These are phyloP conservation scores for Trichacis sp. DNA, from an alignment of 2,888 invertebrate species.

Conservation along the genomic window DNA sequence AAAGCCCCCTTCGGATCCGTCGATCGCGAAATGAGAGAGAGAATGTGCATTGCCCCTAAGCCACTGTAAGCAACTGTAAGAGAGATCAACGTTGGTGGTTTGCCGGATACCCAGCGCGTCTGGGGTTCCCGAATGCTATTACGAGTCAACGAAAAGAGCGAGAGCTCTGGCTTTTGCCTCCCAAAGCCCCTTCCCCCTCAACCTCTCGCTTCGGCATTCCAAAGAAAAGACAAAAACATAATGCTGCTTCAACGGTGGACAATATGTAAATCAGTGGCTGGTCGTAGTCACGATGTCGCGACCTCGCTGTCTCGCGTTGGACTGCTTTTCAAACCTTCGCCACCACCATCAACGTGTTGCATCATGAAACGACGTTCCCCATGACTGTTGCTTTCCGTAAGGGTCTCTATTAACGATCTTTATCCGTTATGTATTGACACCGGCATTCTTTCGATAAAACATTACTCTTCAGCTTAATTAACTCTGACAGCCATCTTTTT, in stretches of 20 bases:
- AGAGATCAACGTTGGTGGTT: constrained; percentile 68
- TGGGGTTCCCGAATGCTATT: constrained; percentile 62
- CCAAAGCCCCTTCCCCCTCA: constrained; percentile 35
- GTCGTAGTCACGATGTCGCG: constrained; percentile 69
- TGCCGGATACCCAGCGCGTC: constrained; percentile 56
- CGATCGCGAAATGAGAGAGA: constrained; percentile 55
- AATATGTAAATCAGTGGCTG: constrained; percentile 69
- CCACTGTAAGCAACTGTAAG: constrained; percentile 45
- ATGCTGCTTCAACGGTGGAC: constrained; percentile 64
- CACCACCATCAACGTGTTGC: constrained; percentile 49
- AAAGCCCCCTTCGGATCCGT: too few relatives aligned
- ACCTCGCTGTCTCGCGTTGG: constrained; percentile 60
- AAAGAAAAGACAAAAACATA: constrained; percentile 65
- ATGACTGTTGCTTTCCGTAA: constrained; percentile 53
- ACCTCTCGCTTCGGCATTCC: constrained; percentile 60
- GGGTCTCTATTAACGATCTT: constrained; percentile 55
- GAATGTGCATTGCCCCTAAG: constrained; percentile 60
- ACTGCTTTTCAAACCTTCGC: constrained; percentile 54
- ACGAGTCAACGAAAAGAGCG: constrained; percentile 47
- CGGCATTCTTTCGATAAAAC: constrained; percentile 20
- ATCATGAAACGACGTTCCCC: constrained; percentile 43
- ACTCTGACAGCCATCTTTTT: constrained; percentile 45
- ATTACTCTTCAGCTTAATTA: constrained; percentile 34
- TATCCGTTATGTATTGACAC: constrained; percentile 57
- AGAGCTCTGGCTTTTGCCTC: constrained; percentile 17